These are phyloP conservation scores for Diuraphis noxia DNA, from an alignment of 1,140 invertebrate species.

Conservation along the genomic window DNA sequence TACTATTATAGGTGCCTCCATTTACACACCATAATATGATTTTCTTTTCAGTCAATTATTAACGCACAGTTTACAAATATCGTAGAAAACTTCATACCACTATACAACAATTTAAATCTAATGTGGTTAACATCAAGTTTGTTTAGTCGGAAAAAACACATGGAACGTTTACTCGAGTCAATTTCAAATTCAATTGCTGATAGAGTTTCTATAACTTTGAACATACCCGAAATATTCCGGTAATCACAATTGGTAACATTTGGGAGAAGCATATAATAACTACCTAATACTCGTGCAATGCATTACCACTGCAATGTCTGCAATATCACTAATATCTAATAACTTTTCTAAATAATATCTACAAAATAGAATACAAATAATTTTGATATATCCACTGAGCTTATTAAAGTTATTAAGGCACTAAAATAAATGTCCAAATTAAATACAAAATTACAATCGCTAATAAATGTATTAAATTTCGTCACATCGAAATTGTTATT, in stretches of 20 bases:
- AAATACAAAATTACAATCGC: neutral
- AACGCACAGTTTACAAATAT: neutral
- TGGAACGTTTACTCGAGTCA: slow-evolving; percentile 19
- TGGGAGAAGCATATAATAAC: neutral
- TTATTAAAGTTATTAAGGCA: neutral
- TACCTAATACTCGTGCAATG: too few species aligned
- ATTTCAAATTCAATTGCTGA: slow-evolving; percentile 26
- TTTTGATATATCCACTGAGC: neutral
- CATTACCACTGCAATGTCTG: neutral
- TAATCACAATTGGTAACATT: neutral
- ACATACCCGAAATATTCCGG: neutral
- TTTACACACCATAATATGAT: neutral
- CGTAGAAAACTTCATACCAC: neutral
- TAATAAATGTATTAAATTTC: too few species aligned
- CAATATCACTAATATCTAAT: neutral
- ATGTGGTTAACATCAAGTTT: slow-evolving; percentile 28
- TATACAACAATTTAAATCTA: slow-evolving; percentile 19
- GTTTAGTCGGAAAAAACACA: neutral
- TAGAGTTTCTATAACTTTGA: neutral
- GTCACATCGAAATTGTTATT: too few species aligned
- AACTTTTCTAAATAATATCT: neutral
- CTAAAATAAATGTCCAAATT: neutral
- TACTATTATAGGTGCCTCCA: too few species aligned
- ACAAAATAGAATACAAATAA: neutral
- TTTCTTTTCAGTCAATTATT: neutral